Conservation (phyloP, 2,113 vertebrate species). For the Murina feae region DNA sequence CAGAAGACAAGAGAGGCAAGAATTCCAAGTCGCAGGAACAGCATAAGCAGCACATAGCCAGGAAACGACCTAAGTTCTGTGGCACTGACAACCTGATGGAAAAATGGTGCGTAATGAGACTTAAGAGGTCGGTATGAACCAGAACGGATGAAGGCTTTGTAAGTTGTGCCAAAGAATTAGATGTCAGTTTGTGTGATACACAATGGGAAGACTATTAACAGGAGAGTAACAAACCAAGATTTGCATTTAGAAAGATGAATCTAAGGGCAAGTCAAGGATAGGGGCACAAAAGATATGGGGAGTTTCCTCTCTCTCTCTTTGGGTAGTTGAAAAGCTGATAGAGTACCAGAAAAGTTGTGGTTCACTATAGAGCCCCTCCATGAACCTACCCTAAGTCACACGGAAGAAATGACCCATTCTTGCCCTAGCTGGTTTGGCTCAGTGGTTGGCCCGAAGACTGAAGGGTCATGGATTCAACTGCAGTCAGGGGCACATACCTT, state of each 20-base stretch:
- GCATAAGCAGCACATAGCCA: neutral
- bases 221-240: neutral
- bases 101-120: neutral
- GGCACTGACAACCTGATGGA: neutral
- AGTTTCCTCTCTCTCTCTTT: neutral
- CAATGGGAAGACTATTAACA: neutral
- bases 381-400: neutral
- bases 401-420: neutral
- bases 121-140: neutral
- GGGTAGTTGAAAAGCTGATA: neutral
- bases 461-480: no score
- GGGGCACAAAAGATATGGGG: neutral
- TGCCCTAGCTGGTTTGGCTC: neutral
- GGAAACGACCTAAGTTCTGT: neutral
- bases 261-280: neutral
- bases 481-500: no score
- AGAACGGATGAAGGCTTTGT: neutral
- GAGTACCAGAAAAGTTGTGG: neutral
- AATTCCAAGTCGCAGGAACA: neutral
- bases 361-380: neutral
- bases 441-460: no score
- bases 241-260: slow-evolving; percentile 21
- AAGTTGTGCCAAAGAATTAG: neutral
- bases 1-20: neutral
- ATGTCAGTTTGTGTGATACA: neutral